Percentiles rank a stretch among this genome's conserved stretches.
Evolutionary conservation across 2,888 invertebrate species (phyloP).

Genomic region (Eupeodes latifasciatus): DNA sequence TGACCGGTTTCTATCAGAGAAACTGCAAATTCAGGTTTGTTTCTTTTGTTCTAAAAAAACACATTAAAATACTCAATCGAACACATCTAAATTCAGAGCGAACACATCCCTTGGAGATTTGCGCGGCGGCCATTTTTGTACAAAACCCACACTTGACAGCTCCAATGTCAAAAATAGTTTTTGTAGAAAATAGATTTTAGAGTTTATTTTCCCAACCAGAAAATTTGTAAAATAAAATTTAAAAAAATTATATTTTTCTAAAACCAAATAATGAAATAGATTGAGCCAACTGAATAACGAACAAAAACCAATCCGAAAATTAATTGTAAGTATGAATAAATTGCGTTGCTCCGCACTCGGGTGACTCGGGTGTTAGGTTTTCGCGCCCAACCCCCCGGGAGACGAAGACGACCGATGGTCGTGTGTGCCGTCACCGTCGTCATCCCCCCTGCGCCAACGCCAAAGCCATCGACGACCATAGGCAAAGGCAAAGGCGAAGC

Average conservation of each 20-base stretch:
- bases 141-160: constrained; percentile 74
- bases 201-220: constrained; percentile 72
- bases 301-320: constrained; percentile 49
- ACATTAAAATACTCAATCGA: background rate
- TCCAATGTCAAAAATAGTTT: constrained; percentile 74
- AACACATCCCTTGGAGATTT: constrained; percentile 48
- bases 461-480: constrained; percentile 22
- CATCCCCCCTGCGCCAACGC: constrained; percentile 67
- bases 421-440: constrained; percentile 76
- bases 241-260: constrained; percentile 64
- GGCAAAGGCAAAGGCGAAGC: constrained; percentile 11
- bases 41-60: background rate
- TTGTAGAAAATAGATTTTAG: constrained; percentile 72
- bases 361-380: constrained; percentile 70
- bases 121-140: constrained; percentile 71
- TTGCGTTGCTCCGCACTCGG: constrained; percentile 42
- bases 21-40: background rate
- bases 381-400: constrained; percentile 76
- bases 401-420: constrained; percentile 52
- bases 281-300: constrained; percentile 35
- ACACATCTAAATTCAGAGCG: constrained; percentile 22
- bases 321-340: constrained; percentile 53
- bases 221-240: constrained; percentile 37
- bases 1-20: too few relatives aligned
- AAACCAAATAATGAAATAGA: constrained; percentile 68